Conservation (phyloP, 2,113 vertebrate species). For the Indicator maculatus region DNA sequence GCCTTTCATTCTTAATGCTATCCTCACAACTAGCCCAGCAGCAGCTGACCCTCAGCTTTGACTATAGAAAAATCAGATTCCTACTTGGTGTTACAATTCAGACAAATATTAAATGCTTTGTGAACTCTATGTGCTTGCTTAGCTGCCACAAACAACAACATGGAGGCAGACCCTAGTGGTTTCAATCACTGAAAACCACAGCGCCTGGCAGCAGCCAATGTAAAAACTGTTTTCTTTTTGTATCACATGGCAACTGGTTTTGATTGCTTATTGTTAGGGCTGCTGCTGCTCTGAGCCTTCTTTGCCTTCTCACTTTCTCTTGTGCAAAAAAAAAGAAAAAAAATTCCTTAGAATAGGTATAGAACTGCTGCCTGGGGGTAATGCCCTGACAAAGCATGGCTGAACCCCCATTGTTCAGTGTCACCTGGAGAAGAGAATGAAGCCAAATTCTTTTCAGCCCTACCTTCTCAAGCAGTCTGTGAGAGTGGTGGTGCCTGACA, state of each 20-base stretch:
- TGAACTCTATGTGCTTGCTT: not conserved
- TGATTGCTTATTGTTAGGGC: not conserved
- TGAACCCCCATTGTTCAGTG: not conserved
- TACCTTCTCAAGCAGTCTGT: slow-evolving; percentile 98
- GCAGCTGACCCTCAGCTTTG: not conserved
- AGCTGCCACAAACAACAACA: not conserved
- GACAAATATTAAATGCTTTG: not conserved
- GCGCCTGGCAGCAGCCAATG: not conserved
- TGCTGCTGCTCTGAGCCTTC: not conserved
- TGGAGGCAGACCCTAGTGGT: not conserved
- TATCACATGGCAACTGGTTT: not conserved
- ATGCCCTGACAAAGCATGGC: not conserved
- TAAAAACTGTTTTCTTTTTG: not conserved
- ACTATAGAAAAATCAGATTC: not conserved
- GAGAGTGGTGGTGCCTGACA: slow-evolving; percentile 92
- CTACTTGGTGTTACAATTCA: not conserved
- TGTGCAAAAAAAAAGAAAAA: not conserved
- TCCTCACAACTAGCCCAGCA: not conserved
- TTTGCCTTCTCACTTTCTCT: not conserved
- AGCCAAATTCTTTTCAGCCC: not conserved
- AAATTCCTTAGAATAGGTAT: rapidly evolving
- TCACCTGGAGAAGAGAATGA: not conserved
- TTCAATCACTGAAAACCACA: not conserved
- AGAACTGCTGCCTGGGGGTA: not conserved
- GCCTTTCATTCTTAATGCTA: not conserved